These are phyloP conservation scores for Enteromius anoplus DNA, from an alignment of 2,797 vertebrate genomes.

Conservation along the genomic window DNA sequence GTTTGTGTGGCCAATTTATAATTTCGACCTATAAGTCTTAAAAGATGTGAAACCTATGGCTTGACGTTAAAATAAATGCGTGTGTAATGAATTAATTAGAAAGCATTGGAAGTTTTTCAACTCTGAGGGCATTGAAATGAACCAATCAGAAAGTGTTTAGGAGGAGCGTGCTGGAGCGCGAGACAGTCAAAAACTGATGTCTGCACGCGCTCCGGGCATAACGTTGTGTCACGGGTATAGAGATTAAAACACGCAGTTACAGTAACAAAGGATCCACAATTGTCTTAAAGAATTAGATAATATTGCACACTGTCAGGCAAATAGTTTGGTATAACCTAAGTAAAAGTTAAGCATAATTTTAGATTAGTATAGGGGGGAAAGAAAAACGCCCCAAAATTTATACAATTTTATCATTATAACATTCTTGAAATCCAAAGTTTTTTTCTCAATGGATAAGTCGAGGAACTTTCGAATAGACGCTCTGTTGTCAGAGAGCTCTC, in stretches of 20 bases:
- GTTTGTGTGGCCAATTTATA: neutral
- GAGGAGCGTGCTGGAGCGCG: conserved; percentile 51
- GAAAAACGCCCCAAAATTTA: neutral
- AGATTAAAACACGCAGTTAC: neutral
- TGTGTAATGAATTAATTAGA: conserved; percentile 63
- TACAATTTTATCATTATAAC: neutral
- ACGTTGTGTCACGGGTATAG: neutral
- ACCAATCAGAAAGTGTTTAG: conserved; percentile 72
- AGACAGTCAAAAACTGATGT: conserved; percentile 61
- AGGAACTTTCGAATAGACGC: conserved; percentile 91
- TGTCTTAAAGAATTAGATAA: neutral
- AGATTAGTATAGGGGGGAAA: neutral
- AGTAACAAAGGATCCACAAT: neutral
- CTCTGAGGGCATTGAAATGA: conserved; percentile 46
- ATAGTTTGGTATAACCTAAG: neutral
- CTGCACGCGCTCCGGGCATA: conserved; percentile 46
- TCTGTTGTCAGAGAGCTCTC: conserved; percentile 81
- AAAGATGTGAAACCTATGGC: neutral
- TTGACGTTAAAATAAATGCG: conserved; percentile 52
- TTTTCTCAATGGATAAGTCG: conserved; percentile 81
- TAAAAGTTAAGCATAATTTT: neutral
- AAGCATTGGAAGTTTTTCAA: conserved; percentile 54
- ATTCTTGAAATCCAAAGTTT: neutral
- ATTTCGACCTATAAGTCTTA: neutral
- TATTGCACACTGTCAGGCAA: neutral